Base-by-base conservation (phyloP, 2,797 vertebrate species). In the Coracias cyanogaster region DNA sequence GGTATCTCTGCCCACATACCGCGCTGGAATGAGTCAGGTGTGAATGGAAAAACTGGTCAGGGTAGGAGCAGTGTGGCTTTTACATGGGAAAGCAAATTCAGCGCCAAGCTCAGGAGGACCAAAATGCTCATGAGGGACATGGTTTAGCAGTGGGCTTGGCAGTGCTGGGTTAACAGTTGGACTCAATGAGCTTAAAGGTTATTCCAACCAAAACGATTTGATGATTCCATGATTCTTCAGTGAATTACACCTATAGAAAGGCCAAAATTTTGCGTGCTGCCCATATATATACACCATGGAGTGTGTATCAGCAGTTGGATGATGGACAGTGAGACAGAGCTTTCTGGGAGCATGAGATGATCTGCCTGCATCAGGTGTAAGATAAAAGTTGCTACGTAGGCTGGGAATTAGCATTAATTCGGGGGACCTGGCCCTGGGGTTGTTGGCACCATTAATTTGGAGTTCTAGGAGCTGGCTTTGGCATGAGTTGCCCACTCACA, bases 241-340 rank as follows among this genome's bases (percentile, higher is more conserved):
- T 18, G 41, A 79, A 25, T 66, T 35, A 8, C 15, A 28, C 35
- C 78, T 61, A 6, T 12, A 20, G 71, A 54, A 64, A 82, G 61
- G 54, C 37, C 66, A 10, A 43, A 25, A 26, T 66, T 29, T 46
- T 46, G 13, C 6, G 1, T n/a, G 60, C 57, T 91, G 54, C 28
- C 16, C 6, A 0, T 7, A 7, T 0, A 7, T 0, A 1, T 4
- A 24, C 3, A 1, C 3, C 0, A 0, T 6, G 17, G 25, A 45
- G 29, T 26, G 11, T 25, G 9, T 7, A 5, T 7, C 31, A 49
- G 61, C 37, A 55, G 22, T 2, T 33, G 58, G 74, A 41, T 28
- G 62, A 33, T 4, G 46, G 77, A 5, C 13, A 4, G 21, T 3
- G 55, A 1, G 9, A 29, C 28, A 37, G 37, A 76, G 39, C 4